phyloP scores from a whole-genome alignment of 92 coral and sea anemone species.

The Actinernus sp. region DNA sequence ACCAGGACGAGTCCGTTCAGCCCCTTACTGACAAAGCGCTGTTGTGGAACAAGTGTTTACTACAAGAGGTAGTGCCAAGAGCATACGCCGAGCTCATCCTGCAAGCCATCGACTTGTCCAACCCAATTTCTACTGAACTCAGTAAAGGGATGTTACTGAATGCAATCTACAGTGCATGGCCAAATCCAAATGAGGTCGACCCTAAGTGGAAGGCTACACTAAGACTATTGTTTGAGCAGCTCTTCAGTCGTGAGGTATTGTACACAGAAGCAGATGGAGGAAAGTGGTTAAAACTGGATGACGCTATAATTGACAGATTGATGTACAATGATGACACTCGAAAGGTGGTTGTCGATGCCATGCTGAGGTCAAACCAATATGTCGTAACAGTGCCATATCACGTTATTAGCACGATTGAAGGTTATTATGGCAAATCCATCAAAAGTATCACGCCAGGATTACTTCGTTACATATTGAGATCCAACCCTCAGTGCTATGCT shows the following conservation, averaged over 20 bases:
- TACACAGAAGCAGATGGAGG: constrained; percentile 61
- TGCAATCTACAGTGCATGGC: constrained; percentile 73
- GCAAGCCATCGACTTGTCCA: neutral
- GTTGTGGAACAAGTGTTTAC: constrained; percentile 74
- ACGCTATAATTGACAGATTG: constrained; percentile 30
- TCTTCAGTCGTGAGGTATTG: constrained; percentile 25
- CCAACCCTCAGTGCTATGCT: constrained; percentile 12
- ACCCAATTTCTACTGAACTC: neutral
- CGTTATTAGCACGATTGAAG: constrained; percentile 26
- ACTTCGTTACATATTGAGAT: constrained; percentile 50
- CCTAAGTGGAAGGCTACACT: constrained; percentile 52
- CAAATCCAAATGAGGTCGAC: constrained; percentile 47
- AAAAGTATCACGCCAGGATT: constrained; percentile 55
- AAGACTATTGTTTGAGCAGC: constrained; percentile 20
- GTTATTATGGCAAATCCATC: neutral
- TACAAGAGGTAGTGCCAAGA: constrained; percentile 63
- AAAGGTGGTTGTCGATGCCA: constrained; percentile 6
- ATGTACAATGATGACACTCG: constrained; percentile 1
- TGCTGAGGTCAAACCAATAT: constrained; percentile 32
- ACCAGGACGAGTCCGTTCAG: constrained; percentile 32
- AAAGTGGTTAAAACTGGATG: constrained; percentile 59
- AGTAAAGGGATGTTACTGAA: neutral
- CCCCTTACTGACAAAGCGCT: constrained; percentile 69
- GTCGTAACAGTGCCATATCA: constrained; percentile 64
- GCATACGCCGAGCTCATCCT: constrained; percentile 69